phyloP scores from a whole-genome alignment of 2,113 vertebrate species.

The Epinephelus fuscoguttatus region DNA sequence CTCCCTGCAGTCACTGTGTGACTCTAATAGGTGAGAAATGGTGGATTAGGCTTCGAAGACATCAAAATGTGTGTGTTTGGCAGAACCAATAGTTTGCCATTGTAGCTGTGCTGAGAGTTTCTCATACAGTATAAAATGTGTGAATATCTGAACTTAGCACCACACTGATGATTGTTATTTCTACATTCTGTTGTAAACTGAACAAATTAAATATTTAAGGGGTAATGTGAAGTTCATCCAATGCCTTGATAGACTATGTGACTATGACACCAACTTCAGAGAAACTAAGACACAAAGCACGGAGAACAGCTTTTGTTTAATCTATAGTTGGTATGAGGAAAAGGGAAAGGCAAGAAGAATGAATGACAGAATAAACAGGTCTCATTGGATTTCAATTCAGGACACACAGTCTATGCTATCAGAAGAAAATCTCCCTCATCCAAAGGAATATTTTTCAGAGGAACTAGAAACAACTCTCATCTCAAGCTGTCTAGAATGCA shows the following conservation, averaged over 20 bases:
- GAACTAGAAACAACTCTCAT: slow-evolving; percentile 4
- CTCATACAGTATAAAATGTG: background rate
- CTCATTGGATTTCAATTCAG: slow-evolving; percentile 17
- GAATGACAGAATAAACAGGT: slow-evolving; percentile 26
- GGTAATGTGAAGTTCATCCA: background rate
- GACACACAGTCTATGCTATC: slow-evolving; percentile 5
- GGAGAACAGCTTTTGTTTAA: background rate
- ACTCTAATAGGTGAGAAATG: slow-evolving; percentile 20
- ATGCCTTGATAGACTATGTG: slow-evolving; percentile 14
- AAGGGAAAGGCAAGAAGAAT: background rate
- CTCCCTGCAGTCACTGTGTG: background rate
- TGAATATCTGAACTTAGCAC: background rate
- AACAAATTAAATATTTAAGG: background rate
- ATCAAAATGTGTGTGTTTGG: background rate
- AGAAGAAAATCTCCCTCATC: background rate
- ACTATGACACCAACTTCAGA: slow-evolving; percentile 1
- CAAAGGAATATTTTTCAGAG: slow-evolving; percentile 2
- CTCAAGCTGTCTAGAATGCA: slow-evolving; percentile 18
- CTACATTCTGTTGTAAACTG: background rate
- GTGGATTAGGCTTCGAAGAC: slow-evolving; percentile 8
- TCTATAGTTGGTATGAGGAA: slow-evolving; percentile 4
- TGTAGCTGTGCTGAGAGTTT: background rate
- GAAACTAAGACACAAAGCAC: background rate
- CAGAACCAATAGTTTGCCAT: background rate
- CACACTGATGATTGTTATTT: background rate